Conservation (phyloP, 2,888 invertebrate genomes). For the Muscina levida region DNA sequence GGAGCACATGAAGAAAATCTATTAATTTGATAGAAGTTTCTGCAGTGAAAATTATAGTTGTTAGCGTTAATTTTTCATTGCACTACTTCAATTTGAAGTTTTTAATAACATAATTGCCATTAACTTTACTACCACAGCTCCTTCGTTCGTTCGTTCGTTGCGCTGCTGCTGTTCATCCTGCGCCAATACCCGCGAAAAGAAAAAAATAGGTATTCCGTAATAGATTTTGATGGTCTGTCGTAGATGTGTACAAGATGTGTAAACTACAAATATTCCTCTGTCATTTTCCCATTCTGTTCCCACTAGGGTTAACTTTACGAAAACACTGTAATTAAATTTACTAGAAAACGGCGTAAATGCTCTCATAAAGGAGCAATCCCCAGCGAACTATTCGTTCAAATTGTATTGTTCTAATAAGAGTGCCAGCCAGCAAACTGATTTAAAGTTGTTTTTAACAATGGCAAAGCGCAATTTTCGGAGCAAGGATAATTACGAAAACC, state of each 20-base stretch:
- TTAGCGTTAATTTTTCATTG: slow-evolving; percentile 49
- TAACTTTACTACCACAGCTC: not conserved
- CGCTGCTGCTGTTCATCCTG: no score
- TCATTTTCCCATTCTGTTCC: slow-evolving; percentile 1
- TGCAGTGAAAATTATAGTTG: slow-evolving; percentile 39
- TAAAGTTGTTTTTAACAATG: no score
- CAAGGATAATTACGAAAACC: no score
- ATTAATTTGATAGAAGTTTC: slow-evolving; percentile 42
- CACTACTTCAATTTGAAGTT: slow-evolving; percentile 15
- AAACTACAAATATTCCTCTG: not conserved
- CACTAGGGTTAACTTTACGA: not conserved
- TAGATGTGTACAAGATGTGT: not conserved
- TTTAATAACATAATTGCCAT: slow-evolving; percentile 51
- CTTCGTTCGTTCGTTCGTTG: no score
- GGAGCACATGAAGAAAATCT: slow-evolving; percentile 36
- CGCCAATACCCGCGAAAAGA: no score
- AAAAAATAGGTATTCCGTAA: not conserved
- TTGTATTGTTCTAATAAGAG: no score
- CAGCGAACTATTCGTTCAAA: no score
- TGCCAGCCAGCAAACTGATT: no score
- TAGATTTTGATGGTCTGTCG: not conserved
- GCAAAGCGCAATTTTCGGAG: no score
- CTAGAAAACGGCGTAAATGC: not conserved
- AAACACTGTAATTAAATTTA: not conserved
- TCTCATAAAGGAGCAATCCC: no score